Evolutionary conservation across 2,888 invertebrate genomes (phyloP), one percentile per base, ranked within the genome.

Genomic region (Acanthosepion lycidas): DNA sequence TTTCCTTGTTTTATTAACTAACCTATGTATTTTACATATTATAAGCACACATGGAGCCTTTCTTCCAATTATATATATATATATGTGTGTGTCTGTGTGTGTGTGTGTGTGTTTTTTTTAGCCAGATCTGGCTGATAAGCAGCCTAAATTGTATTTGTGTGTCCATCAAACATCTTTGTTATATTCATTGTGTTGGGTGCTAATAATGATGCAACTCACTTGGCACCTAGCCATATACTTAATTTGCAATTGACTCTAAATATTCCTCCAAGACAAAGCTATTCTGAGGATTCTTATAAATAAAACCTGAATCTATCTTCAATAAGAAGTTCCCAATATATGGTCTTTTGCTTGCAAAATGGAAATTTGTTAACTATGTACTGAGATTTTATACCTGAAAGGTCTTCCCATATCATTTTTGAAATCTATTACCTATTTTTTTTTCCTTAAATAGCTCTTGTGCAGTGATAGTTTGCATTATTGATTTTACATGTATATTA

Each of bases 181-280:
- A 12, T n/a, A 33, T 78, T 23, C 78, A 78, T 78, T 33, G 78
- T 78, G 78, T 5, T n/a, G 78, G 33, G 78, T 78, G 78, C 78
- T 78, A 78, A 78, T 78, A 78, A 15, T 78, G 78, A 33, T 33
- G 33, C n/a, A n/a, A 78, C n/a, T n/a, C n/a, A 15, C 78, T 78
- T 78, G 78, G 78, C 78, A 33, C 78, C 15, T 78, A 12, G 33
- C 78, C 78, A 78, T 18, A n/a, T 33, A 78, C n/a, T 78, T 78
- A 78, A 78, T 78, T 78, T 78, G n/a, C 78, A 78, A 78, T 78
- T 78, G 78, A 78, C 33, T 78, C 78, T 78, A n/a, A 78, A 78
- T 78, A 78, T 78, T 78, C 78, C 78, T 78, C 78, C n/a, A 78
- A 78, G n/a, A 78, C 78, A 78, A 78, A n/a, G 33, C 78, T 33